Conservation (phyloP, 2,113 vertebrate species). For the Gulo gulo region DNA sequence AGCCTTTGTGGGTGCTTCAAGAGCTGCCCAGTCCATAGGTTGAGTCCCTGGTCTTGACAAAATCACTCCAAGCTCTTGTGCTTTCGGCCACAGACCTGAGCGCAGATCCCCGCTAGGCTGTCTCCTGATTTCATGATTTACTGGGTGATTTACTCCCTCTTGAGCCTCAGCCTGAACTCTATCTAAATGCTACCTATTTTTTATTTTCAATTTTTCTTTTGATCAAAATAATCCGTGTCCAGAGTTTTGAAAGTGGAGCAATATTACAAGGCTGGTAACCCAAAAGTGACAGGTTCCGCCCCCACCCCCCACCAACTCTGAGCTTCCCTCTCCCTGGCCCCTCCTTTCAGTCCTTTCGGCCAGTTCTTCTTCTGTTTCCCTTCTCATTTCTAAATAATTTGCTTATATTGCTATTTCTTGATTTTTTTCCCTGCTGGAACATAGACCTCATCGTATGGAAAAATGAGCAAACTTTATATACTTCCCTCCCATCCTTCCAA, state of each 20-base stretch:
- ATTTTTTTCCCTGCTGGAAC: not conserved
- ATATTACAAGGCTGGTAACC: not conserved
- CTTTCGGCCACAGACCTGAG: not conserved
- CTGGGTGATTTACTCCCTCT: not conserved
- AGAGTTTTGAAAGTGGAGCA: not conserved
- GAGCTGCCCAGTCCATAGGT: not conserved
- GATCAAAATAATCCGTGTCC: not conserved
- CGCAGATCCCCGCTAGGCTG: not conserved
- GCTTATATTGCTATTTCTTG: not conserved
- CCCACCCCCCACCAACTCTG: no score
- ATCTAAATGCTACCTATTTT: not conserved
- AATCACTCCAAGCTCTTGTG: not conserved
- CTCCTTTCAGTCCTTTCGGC: not conserved
- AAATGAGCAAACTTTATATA: not conserved
- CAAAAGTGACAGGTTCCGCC: not conserved
- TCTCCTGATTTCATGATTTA: not conserved
- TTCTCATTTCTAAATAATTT: not conserved
- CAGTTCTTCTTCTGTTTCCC: not conserved
- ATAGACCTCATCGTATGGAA: not conserved
- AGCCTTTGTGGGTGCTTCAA: not conserved
- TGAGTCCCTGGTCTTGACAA: not conserved
- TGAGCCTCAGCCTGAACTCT: not conserved
- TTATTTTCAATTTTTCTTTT: conserved; percentile 24
- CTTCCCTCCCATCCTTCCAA: not conserved
- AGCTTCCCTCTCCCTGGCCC: not conserved